Evolutionary conservation across 1,140 invertebrate species (phyloP).

Genomic region (Lucilia sericata): DNA sequence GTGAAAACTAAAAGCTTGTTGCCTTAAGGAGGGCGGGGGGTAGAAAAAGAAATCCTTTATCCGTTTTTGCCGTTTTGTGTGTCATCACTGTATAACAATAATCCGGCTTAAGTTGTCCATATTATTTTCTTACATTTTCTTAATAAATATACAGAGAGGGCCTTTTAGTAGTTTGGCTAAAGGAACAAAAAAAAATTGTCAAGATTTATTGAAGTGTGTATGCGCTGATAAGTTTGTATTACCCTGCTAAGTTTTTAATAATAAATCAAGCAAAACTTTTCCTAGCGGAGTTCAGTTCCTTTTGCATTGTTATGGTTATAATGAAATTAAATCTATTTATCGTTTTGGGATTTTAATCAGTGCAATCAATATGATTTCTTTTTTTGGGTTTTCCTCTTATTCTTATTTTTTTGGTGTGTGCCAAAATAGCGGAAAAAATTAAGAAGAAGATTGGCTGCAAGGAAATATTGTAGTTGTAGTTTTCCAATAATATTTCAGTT

Average conservation of each 20-base stretch:
- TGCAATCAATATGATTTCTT: slow-evolving; percentile 4
- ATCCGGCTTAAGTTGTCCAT: neutral
- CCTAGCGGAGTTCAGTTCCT: neutral
- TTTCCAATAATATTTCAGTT: neutral
- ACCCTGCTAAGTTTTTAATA: neutral
- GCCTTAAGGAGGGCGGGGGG: neutral
- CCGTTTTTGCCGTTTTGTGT: neutral
- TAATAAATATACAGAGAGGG: no score
- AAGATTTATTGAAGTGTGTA: neutral
- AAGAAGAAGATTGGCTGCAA: neutral
- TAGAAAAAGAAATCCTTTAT: neutral
- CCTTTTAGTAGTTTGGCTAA: no score
- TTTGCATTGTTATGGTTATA: neutral
- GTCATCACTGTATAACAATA: neutral
- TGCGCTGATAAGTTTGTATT: neutral
- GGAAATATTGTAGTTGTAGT: neutral
- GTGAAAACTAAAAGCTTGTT: neutral
- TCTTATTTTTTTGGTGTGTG: neutral
- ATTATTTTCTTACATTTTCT: neutral
- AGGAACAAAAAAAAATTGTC: neutral
- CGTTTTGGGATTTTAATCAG: slow-evolving; percentile 15
- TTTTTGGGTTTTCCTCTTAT: no score
- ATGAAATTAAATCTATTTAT: slow-evolving; percentile 16
- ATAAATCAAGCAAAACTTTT: neutral
- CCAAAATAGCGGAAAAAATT: neutral